Percentiles rank a stretch among this genome's conserved stretches.
These are phyloP conservation scores for Emys orbicularis DNA, from an alignment of 2,797 vertebrate species.

Conservation along the genomic window DNA sequence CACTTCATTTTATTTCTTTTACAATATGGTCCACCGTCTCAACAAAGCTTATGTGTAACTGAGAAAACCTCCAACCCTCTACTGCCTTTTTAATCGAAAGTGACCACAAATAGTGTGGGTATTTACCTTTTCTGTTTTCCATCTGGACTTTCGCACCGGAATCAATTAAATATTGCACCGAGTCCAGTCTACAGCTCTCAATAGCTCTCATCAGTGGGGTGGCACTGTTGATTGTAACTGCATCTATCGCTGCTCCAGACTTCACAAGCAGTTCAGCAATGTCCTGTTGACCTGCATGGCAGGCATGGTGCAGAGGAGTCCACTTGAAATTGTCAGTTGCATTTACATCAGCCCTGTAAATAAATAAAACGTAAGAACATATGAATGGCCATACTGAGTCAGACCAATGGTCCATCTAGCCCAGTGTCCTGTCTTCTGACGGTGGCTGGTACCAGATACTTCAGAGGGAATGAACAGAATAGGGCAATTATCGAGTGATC, in stretches of 20 bases:
- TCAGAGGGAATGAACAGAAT: background rate
- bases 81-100: background rate
- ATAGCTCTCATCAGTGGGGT: slow-evolving; percentile 94
- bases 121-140: slow-evolving; percentile 89
- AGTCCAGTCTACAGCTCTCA: slow-evolving; percentile 86
- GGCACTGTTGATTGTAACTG: slow-evolving; percentile 82
- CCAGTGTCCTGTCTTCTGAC: background rate
- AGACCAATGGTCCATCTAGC: background rate
- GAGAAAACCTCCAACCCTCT: background rate
- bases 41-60: background rate
- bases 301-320: slow-evolving; percentile 95
- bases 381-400: background rate
- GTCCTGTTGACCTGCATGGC: slow-evolving; percentile 89
- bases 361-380: background rate
- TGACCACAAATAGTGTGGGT: background rate
- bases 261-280: slow-evolving; percentile 87
- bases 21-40: background rate
- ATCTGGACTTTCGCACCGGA: slow-evolving; percentile 85
- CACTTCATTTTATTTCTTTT: background rate
- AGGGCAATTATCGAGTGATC: background rate
- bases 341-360: slow-evolving; percentile 85
- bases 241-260: slow-evolving; percentile 86
- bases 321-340: slow-evolving; percentile 91
- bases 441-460: background rate
- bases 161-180: slow-evolving; percentile 90